Evolutionary conservation across 2,113 vertebrate genomes (phyloP), one percentile per base, ranked within the genome.

Genomic region (Gambusia affinis): DNA sequence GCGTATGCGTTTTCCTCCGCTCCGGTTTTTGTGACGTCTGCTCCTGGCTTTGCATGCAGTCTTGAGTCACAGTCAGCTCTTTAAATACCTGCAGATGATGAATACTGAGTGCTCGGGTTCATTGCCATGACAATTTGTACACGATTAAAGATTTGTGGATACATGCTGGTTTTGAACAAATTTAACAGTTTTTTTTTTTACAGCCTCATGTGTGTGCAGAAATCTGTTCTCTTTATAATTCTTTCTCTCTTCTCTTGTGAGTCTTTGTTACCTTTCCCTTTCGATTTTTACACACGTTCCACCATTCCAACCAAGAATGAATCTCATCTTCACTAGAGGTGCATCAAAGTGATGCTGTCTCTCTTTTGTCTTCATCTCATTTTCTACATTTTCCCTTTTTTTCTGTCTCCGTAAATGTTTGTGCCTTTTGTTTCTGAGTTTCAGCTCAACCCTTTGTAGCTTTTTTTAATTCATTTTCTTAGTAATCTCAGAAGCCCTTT

Each of bases 11-110:
- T 64, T n/a, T 17, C 8, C 29, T 39, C 35, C 22, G 14, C 27
- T 67, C 8, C 63, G 3, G n/a, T 28, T 29, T 66, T 19, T 17
- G 35, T 72, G 76, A 80, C 24, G 14, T 83, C 42, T 65, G 19
- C 54, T 15, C 31, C 24, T 12, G 0, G 24, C 74, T 62, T 80
- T 6, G 68, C 63, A 37, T 87, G 85, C 79, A 17, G 42, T 64
- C 68, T 64, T 35, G 19, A 27, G 24, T 70, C 72, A 47, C 76
- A 39, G 78, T 64, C 10, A 8, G 30, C 72, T 79, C 86, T 80
- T 87, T 84, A 84, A 86, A 74, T 84, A 86, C 81, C 69, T 78
- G 60, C 75, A n/a, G 67, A 75, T 83, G 82, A 88, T 71, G 51
- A 70, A 22, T 2, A 28, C 69, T 5, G 12, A 14, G 73, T 10